A percentile compares a stretch with the other conserved stretches of the same genome.
Evolutionary conservation across 2,113 vertebrate genomes (phyloP).

Genomic region (Phaethon lepturus): DNA sequence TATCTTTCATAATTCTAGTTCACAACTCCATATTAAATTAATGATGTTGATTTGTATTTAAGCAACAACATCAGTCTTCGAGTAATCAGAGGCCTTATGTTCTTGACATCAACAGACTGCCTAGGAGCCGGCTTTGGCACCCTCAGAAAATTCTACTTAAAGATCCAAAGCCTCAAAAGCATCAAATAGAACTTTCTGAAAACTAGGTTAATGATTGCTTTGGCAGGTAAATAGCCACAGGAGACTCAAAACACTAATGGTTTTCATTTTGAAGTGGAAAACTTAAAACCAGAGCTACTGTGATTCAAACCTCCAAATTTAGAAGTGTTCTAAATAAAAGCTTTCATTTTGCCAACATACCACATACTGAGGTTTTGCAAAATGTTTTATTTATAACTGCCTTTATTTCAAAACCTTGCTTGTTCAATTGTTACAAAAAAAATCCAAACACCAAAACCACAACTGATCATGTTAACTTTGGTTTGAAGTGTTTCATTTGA

Average conservation of each 20-base stretch:
- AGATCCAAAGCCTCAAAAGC: neutral
- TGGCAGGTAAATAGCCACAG: constrained; percentile 17
- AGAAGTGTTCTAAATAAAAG: neutral
- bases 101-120: neutral
- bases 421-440: neutral
- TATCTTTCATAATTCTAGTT: neutral
- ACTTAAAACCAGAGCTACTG: neutral
- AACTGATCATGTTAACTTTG: neutral
- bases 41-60: constrained; percentile 33
- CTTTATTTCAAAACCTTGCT: neutral
- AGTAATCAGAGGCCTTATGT: constrained; percentile 20
- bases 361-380: neutral
- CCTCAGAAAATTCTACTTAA: neutral
- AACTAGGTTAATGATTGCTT: constrained; percentile 1
- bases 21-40: constrained; percentile 4
- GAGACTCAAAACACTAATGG: neutral
- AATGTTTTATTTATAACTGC: neutral
- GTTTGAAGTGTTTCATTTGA: neutral
- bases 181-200: constrained; percentile 1
- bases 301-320: neutral
- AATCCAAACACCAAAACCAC: neutral
- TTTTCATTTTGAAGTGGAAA: constrained; percentile 3
- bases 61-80: neutral
- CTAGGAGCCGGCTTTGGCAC: neutral
- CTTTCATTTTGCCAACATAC: neutral